Conservation (phyloP, 2,797 vertebrate genomes). For the Hippoglossus hippoglossus region DNA sequence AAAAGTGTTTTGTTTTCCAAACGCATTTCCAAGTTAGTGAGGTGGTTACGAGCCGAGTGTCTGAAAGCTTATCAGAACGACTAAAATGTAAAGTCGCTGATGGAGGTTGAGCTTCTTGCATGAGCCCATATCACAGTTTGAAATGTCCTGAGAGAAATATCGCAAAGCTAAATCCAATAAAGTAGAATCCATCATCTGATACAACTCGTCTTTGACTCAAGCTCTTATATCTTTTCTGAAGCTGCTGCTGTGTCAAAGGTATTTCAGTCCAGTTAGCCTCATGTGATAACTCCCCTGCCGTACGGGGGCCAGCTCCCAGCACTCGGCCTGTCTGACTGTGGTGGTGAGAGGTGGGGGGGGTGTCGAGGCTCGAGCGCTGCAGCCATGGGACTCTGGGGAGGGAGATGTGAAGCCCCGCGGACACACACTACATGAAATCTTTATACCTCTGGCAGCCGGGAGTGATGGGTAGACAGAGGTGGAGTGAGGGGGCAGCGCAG, state of each 20-base stretch:
- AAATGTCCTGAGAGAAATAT: too few relatives aligned
- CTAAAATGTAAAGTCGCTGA: too few relatives aligned
- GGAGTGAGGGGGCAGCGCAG: neutral
- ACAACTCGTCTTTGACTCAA: neutral
- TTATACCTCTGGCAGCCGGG: constrained; percentile 23
- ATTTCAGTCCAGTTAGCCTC: neutral
- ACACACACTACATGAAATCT: constrained; percentile 42
- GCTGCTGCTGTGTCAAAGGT: neutral
- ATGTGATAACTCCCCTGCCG: constrained; percentile 13
- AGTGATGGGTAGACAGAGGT: constrained; percentile 18
- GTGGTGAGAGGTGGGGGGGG: constrained; percentile 32
- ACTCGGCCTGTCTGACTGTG: neutral
- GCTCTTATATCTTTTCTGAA: neutral
- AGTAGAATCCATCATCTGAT: too few relatives aligned
- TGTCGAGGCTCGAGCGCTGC: constrained; percentile 28
- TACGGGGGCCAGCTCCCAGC: constrained; percentile 20
- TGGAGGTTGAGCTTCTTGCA: too few relatives aligned
- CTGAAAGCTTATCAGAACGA: too few relatives aligned
- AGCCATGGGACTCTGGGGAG: constrained; percentile 9
- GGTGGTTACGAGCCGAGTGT: too few relatives aligned
- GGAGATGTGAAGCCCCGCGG: constrained; percentile 32
- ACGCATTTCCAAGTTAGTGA: too few relatives aligned
- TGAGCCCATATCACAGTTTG: too few relatives aligned
- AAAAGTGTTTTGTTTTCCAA: too few relatives aligned
- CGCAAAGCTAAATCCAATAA: too few relatives aligned